Conservation (phyloP, 1,140 invertebrate species). For the Heterodera schachtii region DNA sequence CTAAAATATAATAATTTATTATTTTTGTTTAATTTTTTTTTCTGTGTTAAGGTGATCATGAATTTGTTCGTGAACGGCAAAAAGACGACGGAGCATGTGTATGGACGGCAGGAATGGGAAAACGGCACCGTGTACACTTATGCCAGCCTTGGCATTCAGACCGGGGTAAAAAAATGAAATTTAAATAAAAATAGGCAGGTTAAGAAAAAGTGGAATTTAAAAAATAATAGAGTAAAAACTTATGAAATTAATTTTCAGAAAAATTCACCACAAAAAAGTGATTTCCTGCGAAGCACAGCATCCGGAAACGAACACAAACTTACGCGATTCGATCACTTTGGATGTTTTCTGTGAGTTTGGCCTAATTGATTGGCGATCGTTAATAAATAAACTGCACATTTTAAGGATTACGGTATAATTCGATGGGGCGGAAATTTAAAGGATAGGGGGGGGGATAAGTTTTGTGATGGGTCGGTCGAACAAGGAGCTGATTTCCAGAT, state of each 20-base stretch:
- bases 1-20: too few species aligned
- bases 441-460: too few species aligned
- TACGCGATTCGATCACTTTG: constrained; percentile 41
- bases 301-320: constrained; percentile 44
- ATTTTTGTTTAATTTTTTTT: background rate
- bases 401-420: too few species aligned
- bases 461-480: too few species aligned
- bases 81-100: constrained; percentile 39
- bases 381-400: too few species aligned
- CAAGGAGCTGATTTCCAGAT: too few species aligned
- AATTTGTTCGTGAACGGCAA: constrained; percentile 53
- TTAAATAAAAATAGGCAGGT: too few species aligned
- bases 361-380: too few species aligned
- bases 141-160: constrained; percentile 41
- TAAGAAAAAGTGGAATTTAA: background rate
- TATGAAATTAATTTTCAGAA: constrained; percentile 45
- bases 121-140: constrained; percentile 46
- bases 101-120: constrained; percentile 33
- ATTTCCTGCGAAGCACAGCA: constrained; percentile 51
- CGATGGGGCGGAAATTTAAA: too few species aligned
- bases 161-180: constrained; percentile 29
- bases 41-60: constrained; percentile 25
- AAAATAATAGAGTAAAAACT: background rate
- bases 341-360: constrained; percentile 34
- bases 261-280: constrained; percentile 53